Conservation (phyloP, 35 echinoderm and acorn worm genomes). For the Heliocidaris erythrogramma region DNA sequence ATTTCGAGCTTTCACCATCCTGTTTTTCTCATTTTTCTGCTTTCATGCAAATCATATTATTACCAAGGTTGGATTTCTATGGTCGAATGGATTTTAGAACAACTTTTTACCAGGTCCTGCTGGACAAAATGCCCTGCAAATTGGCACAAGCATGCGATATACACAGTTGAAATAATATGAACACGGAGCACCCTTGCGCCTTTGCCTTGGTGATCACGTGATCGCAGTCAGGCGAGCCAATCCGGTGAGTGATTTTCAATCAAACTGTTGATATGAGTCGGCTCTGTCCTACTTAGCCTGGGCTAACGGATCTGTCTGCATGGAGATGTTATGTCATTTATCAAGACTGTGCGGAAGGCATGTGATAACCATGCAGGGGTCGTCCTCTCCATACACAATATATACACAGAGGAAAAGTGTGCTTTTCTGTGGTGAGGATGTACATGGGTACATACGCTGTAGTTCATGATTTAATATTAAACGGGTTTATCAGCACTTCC, state of each 20-base stretch:
- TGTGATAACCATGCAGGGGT: not conserved
- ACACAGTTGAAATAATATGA: not conserved
- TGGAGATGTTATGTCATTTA: conserved; percentile 3
- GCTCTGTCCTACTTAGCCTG: not conserved
- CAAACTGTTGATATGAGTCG: not conserved
- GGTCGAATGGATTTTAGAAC: not conserved
- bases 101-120: not conserved
- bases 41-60: too few relatives aligned
- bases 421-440: not conserved
- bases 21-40: too few relatives aligned
- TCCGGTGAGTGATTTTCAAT: conserved; percentile 4
- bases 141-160: not conserved
- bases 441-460: not conserved
- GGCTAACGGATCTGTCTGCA: not conserved
- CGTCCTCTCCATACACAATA: not conserved
- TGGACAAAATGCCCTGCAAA: not conserved
- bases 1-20: too few relatives aligned
- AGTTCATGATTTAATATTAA: not conserved
- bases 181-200: not conserved
- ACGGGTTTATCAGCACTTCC: not conserved
- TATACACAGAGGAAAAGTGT: not conserved
- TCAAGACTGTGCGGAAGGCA: not conserved
- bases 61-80: too few relatives aligned
- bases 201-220: not conserved
- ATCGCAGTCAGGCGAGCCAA: not conserved